These are phyloP conservation scores for Galeopsomyia nigrocyanea DNA, from an alignment of 2,888 invertebrate genomes.

Conservation along the genomic window DNA sequence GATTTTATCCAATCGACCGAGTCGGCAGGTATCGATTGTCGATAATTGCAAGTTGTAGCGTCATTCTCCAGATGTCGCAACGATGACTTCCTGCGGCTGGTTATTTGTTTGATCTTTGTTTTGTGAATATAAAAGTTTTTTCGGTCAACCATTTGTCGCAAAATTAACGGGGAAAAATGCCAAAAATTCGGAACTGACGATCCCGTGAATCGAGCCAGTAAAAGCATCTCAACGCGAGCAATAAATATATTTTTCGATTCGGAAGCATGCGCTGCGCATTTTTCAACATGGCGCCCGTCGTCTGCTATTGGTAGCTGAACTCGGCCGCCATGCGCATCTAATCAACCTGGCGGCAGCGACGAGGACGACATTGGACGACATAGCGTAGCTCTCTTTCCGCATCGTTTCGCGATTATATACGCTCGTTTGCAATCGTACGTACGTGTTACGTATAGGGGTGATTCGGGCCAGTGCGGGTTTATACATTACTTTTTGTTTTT, in stretches of 20 bases:
- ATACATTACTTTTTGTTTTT: not conserved
- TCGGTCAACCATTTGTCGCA: not conserved
- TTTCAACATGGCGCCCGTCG: slow-evolving; percentile 35
- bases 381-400: too few species aligned
- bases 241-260: not conserved
- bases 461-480: not conserved
- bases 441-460: too few species aligned
- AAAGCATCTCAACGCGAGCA: not conserved
- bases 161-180: not conserved
- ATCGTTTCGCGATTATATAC: too few species aligned
- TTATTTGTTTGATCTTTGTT: not conserved
- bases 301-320: slow-evolving; percentile 17
- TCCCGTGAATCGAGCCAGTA: not conserved
- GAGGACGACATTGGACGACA: too few species aligned
- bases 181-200: not conserved
- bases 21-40: too few species aligned
- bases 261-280: not conserved
- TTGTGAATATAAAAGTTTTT: not conserved
- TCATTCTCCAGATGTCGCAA: slow-evolving; percentile 16
- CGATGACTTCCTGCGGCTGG: not conserved
- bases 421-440: too few species aligned
- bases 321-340: too few species aligned
- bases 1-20: too few species aligned
- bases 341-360: too few species aligned
- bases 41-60: not conserved